These are phyloP conservation scores for Hyposoter dolosus DNA, from an alignment of 2,888 invertebrate genomes.

Conservation along the genomic window DNA sequence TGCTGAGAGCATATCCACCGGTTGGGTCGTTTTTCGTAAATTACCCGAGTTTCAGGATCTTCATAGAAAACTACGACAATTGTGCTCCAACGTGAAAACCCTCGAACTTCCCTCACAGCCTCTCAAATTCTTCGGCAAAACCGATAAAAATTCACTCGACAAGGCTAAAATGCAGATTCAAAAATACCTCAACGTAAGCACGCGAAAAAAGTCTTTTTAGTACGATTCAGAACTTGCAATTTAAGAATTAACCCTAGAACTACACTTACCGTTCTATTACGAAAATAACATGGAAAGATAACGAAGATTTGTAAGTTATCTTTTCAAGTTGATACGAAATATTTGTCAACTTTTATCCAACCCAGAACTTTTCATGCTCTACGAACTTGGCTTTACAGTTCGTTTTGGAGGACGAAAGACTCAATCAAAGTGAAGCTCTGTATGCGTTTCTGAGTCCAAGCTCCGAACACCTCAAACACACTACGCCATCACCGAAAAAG, in stretches of 20 bases:
- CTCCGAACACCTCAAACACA: conserved; percentile 94
- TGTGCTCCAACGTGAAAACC: conserved; percentile 92
- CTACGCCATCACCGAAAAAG: conserved; percentile 92
- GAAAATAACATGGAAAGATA: no score
- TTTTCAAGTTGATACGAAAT: background rate
- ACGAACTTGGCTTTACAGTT: conserved; percentile 88
- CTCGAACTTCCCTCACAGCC: conserved; percentile 93
- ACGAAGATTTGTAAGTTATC: background rate
- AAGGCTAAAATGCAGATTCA: conserved; percentile 94
- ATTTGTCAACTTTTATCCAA: background rate
- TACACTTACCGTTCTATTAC: no score
- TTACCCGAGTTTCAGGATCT: conserved; percentile 90
- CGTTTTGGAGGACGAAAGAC: conserved; percentile 93
- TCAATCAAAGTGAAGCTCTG: conserved; percentile 95
- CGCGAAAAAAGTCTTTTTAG: background rate
- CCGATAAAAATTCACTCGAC: conserved; percentile 92
- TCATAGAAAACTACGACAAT: conserved; percentile 93
- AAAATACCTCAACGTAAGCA: conserved; percentile 93
- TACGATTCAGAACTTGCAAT: background rate
- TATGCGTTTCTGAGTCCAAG: conserved; percentile 97
- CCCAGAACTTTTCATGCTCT: background rate
- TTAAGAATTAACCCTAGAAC: no score
- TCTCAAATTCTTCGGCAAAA: conserved; percentile 94
- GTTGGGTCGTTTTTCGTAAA: conserved; percentile 89
- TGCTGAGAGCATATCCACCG: conserved; percentile 87